Base-by-base conservation (phyloP, 1,140 invertebrate species). In the Eufriesea mexicana region DNA sequence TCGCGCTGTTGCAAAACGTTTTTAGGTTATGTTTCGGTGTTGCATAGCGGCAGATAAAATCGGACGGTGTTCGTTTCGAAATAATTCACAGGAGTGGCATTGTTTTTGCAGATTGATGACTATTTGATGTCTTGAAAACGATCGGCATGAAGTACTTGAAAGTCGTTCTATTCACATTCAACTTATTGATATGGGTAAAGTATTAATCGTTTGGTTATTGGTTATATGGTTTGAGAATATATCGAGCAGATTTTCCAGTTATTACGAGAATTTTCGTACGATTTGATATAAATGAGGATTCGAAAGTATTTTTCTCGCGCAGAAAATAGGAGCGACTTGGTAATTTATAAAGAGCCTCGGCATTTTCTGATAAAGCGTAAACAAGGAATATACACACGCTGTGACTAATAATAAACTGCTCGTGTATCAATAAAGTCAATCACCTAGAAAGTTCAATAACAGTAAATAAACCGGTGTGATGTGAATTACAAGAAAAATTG, bases 161-260 rank as follows among this genome's bases (percentile, higher is more conserved):
- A 91, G 91, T 93, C 79, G 92, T 93, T 35, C 91, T 95, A 79
- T 93, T 95, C 68, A 88, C 92, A 9, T 95, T 95, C 91, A 95
- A 95, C 89, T 88, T 95, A 55, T 84, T 95, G 68, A 95, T 95
- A 93, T 95, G 95, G 95, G 95, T 95, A 94, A 95, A 90, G 79
- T 81, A 81, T 81, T 28, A 35, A 80, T 49, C 10, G 23, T 47
- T 72, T n/a, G 23, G 67, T 80, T 55, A 71, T 64, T 25, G 67
- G 49, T n/a, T 67, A 62, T 67, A 49, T n/a, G n/a, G n/a, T 35
- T 35, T 4, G 35, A 35, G 35, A 4, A 35, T 35, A 20, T 20
- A 55, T 55, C 4, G 10, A 51, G 16, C 16, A 14, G 0, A 51
- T 51, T 51, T 16, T 0, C 23, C 23, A 10, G 8, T n/a, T 23